These are phyloP conservation scores for Macrobrachium nipponense DNA, from an alignment of 1,140 invertebrate genomes.

Conservation along the genomic window DNA sequence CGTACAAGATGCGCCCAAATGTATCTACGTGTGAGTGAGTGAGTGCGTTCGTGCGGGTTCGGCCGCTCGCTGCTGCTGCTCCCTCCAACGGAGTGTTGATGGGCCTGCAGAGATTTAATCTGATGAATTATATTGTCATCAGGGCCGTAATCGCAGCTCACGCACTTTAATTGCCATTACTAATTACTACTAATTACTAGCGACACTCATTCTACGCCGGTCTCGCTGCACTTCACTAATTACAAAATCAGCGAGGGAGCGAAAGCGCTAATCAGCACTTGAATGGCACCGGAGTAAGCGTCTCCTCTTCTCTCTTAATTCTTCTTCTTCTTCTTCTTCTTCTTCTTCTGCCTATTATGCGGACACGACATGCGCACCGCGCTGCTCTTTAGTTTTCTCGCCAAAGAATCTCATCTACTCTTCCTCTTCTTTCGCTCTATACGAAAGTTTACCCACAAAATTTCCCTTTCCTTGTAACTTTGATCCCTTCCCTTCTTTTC, in stretches of 20 bases:
- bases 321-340: neutral
- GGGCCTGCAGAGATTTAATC: constrained; percentile 51
- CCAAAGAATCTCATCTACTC: too few species aligned
- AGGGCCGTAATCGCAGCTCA: constrained; percentile 56
- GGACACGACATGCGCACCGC: too few species aligned
- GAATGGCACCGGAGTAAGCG: neutral
- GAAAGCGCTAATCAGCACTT: constrained; percentile 43
- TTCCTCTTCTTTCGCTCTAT: too few species aligned
- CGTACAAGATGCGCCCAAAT: too few species aligned
- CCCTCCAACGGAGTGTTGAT: neutral
- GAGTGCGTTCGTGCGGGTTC: too few species aligned
- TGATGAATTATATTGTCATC: constrained; percentile 61
- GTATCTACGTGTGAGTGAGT: too few species aligned
- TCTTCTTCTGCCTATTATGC: neutral
- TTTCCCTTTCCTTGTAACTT: too few species aligned
- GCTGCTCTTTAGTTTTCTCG: too few species aligned
- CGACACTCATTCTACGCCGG: constrained; percentile 56
- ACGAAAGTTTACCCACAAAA: too few species aligned
- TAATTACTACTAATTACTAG: constrained; percentile 60
- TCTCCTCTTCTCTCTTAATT: neutral
- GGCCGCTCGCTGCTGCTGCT: too few species aligned
- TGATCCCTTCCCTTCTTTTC: too few species aligned
- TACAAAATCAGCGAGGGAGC: constrained; percentile 59
- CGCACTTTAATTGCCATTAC: constrained; percentile 60
- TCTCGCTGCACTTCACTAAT: constrained; percentile 57